phyloP scores from a whole-genome alignment of 2,113 vertebrate species.

The Paracanthobrama guichenoti region DNA sequence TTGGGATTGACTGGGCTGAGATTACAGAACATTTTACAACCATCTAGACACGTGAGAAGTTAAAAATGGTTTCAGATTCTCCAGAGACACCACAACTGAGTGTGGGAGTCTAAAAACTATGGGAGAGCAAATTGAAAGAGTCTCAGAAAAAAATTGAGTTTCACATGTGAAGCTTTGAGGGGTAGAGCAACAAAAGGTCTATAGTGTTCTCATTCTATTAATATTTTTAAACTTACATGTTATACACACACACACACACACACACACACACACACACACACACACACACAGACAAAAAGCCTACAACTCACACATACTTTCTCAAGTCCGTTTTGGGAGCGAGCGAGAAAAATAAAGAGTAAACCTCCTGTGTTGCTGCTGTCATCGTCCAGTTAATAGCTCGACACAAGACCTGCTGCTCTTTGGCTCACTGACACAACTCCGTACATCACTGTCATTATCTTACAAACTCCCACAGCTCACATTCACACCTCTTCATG shows the following conservation, averaged over 20 bases:
- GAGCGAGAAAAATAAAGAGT: slow-evolving; percentile 26
- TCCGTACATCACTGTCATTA: slow-evolving; percentile 8
- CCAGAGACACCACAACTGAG: slow-evolving; percentile 35
- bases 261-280: too few species aligned
- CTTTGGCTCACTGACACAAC: slow-evolving; percentile 38
- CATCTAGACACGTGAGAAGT: slow-evolving; percentile 10
- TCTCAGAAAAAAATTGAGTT: slow-evolving; percentile 7
- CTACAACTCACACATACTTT: not conserved
- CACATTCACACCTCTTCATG: slow-evolving; percentile 6
- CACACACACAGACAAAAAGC: not conserved
- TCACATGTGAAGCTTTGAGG: not conserved
- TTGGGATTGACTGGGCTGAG: slow-evolving; percentile 39
- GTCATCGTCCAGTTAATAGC: slow-evolving; percentile 34
- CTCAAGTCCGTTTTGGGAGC: slow-evolving; percentile 2
- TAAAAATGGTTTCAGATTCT: slow-evolving; percentile 43
- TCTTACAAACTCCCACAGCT: not conserved
- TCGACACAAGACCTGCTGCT: slow-evolving; percentile 6
- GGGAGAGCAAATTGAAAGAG: not conserved
- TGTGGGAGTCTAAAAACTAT: slow-evolving; percentile 49
- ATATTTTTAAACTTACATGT: not conserved
- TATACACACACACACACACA: not conserved
- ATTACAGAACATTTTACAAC: slow-evolving; percentile 49
- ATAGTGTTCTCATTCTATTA: not conserved
- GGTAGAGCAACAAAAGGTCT: too few species aligned
- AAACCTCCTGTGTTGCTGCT: not conserved